Base-by-base conservation (phyloP, 1,140 invertebrate genomes). In the Acromyrmex charruanus region DNA sequence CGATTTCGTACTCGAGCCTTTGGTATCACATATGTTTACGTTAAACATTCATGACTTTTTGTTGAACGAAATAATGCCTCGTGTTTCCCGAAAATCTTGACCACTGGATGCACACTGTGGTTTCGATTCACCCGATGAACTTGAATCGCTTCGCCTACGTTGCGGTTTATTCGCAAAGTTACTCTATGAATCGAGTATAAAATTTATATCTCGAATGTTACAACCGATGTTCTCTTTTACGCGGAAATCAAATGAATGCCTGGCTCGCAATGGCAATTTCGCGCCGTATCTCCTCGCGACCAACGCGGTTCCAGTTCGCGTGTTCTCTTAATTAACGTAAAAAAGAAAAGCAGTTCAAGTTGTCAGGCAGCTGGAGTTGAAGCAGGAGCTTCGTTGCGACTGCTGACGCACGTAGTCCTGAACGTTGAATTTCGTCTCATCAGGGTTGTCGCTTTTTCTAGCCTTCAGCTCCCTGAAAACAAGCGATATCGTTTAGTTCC, bases 391-490 rank as follows among this genome's bases (percentile, higher is more conserved):
- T 93, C 95, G 91, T 94, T 96, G 96, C 72, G 96, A 95, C 93
- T 97, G 96, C 91, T 97, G 96, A 89, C 96, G 95, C 31, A 97
- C 96, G 92, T 97, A 97, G 89, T 97, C 96, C 93, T 97, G 96
- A 77, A 97, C 97, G 91, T 97, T 97, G 94, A 97, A 97, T 91
- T 95, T 96, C 84, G 95, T 95, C 85, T 96, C 95, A 90, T 97
- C 97, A 0, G 92, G 90, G 66, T 95, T 86, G 25, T 96, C 95
- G 88, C 95, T 96, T 93, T 96, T 95, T 86, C 96, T 95, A 79
- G 96, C 96, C 93, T 97, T 96, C 80, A 97, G 90, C 88, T 97
- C 96, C 88, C 97, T 97, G 92, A 81, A 95, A 95, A 51, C 14
- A 74, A 16, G 75, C 25, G 9, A 77, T 77, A 55, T 51, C 69